These are phyloP conservation scores for Venturia canescens DNA, from an alignment of 1,140 invertebrate species.

Conservation along the genomic window DNA sequence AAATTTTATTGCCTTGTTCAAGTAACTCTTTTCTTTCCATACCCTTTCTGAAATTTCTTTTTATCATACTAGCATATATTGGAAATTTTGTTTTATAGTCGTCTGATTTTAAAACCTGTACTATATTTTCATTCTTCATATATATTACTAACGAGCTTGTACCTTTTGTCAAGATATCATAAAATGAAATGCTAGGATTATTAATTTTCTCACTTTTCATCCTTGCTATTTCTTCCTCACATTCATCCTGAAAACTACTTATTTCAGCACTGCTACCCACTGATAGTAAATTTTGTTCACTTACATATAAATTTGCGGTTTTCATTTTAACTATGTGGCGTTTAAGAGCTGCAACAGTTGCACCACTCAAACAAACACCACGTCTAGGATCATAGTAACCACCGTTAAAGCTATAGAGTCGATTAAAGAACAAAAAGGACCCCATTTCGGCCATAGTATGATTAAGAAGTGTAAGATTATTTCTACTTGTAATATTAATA, in stretches of 20 bases:
- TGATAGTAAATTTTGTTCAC: constrained; percentile 41
- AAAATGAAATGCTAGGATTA: constrained; percentile 43
- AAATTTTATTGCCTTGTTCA: constrained; percentile 33
- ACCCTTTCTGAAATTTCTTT: constrained; percentile 48
- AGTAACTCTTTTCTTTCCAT: constrained; percentile 40
- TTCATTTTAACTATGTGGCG: constrained; percentile 48
- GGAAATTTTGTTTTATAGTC: constrained; percentile 46
- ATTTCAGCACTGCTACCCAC: constrained; percentile 23
- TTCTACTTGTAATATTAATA: constrained; percentile 33
- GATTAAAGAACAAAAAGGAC: too few species aligned
- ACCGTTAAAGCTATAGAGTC: constrained; percentile 31
- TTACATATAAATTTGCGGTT: constrained; percentile 27
- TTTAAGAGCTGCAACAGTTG: constrained; percentile 38
- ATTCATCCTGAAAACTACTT: constrained; percentile 29
- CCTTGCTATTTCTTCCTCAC: constrained; percentile 31
- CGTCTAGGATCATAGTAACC: constrained; percentile 40
- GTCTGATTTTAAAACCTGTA: constrained; percentile 44
- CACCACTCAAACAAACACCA: too few species aligned
- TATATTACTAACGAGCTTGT: constrained; percentile 46
- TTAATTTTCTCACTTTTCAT: constrained; percentile 48
- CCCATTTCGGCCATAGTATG: constrained; percentile 37
- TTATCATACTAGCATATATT: constrained; percentile 48
- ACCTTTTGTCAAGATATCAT: constrained; percentile 50
- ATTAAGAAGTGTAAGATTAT: constrained; percentile 40
- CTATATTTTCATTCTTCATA: constrained; percentile 44